A percentile compares a stretch with the other conserved stretches of the same genome.
Conservation (phyloP, 2,888 invertebrate genomes). For the Eudemis profundana region DNA sequence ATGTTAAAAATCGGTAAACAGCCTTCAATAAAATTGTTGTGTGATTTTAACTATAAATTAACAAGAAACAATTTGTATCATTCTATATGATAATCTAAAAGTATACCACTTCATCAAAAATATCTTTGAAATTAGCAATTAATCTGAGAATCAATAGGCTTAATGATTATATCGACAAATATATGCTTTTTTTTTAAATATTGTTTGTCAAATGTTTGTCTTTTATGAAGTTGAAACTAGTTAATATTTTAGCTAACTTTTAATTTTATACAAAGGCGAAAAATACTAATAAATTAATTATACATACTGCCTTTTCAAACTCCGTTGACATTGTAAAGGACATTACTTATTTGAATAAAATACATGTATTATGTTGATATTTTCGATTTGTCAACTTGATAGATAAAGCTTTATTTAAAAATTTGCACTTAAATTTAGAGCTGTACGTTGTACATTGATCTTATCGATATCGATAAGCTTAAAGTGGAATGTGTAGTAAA, state of each 20-base stretch:
- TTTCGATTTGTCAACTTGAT: constrained; percentile 7
- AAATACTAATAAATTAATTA: too few relatives aligned
- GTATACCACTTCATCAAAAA: too few relatives aligned
- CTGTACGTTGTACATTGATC: constrained; percentile 19
- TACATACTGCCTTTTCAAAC: too few relatives aligned
- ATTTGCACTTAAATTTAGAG: constrained; percentile 6
- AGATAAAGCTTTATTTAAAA: constrained; percentile 9
- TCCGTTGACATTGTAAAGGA: background rate
- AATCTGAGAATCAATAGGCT: constrained; percentile 17
- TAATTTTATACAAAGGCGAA: background rate
- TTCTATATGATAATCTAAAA: too few relatives aligned
- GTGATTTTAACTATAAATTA: too few relatives aligned
- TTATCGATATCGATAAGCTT: constrained; percentile 27
- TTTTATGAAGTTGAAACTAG: background rate
- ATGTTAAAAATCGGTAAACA: too few relatives aligned
- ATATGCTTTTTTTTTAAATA: constrained; percentile 5
- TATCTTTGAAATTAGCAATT: background rate
- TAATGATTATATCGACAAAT: background rate
- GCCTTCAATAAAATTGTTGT: too few relatives aligned
- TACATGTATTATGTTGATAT: constrained; percentile 12
- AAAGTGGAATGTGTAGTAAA: constrained; percentile 19
- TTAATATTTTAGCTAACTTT: background rate
- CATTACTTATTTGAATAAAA: background rate
- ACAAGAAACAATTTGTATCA: too few relatives aligned
- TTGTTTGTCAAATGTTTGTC: background rate